These are phyloP conservation scores for Gari tellinella DNA, from an alignment of 2,888 invertebrate genomes.

Conservation along the genomic window DNA sequence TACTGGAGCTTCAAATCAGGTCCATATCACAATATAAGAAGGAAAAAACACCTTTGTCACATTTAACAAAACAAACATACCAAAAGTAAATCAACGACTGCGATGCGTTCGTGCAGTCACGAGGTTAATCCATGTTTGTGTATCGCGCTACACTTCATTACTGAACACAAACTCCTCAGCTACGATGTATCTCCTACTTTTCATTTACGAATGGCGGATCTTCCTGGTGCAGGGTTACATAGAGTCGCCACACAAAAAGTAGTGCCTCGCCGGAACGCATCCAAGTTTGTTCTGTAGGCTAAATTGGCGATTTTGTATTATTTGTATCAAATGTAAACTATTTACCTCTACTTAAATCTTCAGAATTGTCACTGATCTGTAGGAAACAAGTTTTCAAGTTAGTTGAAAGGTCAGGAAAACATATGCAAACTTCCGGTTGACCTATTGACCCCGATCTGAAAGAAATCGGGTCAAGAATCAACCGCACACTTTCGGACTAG, in stretches of 20 bases:
- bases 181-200: conserved; percentile 2
- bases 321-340: too few species aligned
- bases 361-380: too few species aligned
- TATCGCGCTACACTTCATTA: too few species aligned
- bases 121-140: neutral
- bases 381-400: too few species aligned
- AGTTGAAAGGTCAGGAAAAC: neutral
- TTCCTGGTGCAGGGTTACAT: conserved; percentile 56
- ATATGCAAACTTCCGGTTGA: conserved; percentile 37
- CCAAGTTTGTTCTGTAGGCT: conserved; percentile 19
- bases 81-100: neutral
- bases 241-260: too few species aligned
- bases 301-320: too few species aligned
- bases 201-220: conserved; percentile 48
- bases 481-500: too few species aligned
- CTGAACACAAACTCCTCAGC: neutral
- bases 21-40: too few species aligned
- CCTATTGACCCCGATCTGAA: conserved; percentile 34
- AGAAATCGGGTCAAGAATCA: neutral
- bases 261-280: neutral
- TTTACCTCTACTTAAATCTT: too few species aligned
- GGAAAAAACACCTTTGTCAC: neutral
- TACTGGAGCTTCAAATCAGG: neutral
- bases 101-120: too few species aligned
- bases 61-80: neutral